Conservation (phyloP, 2,113 vertebrate genomes). For the Rissa tridactyla region DNA sequence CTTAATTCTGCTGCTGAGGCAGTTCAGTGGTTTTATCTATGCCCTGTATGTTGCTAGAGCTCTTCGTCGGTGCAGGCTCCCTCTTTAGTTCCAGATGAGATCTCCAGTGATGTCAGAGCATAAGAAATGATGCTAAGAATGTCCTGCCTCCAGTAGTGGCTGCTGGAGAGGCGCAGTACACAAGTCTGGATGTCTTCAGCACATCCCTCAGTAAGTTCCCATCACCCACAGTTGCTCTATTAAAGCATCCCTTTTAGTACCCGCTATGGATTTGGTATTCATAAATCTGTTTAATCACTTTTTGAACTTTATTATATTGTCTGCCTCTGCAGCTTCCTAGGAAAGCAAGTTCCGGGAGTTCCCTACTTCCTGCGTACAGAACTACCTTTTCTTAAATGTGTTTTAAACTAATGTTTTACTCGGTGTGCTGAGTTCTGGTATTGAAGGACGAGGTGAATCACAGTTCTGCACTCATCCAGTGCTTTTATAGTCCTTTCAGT, state of each 20-base stretch:
- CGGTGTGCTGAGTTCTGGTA: not conserved
- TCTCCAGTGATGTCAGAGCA: not conserved
- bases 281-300: not conserved
- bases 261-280: not conserved
- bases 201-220: accelerated
- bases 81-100: not conserved
- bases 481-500: not conserved
- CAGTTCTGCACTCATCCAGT: not conserved
- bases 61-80: not conserved
- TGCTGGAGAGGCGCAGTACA: not conserved
- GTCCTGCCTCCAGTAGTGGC: not conserved
- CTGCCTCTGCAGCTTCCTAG: not conserved
- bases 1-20: not conserved
- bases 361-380: not conserved
- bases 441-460: not conserved
- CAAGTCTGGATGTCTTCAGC: not conserved
- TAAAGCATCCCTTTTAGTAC: not conserved
- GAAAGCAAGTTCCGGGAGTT: not conserved
- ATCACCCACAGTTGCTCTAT: not conserved
- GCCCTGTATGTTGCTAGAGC: not conserved
- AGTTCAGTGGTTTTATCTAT: not conserved
- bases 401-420: not conserved
- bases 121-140: not conserved
- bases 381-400: not conserved
- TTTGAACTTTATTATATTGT: not conserved